These are phyloP conservation scores for Nineta flava DNA, from an alignment of 2,888 invertebrate genomes.

Conservation along the genomic window DNA sequence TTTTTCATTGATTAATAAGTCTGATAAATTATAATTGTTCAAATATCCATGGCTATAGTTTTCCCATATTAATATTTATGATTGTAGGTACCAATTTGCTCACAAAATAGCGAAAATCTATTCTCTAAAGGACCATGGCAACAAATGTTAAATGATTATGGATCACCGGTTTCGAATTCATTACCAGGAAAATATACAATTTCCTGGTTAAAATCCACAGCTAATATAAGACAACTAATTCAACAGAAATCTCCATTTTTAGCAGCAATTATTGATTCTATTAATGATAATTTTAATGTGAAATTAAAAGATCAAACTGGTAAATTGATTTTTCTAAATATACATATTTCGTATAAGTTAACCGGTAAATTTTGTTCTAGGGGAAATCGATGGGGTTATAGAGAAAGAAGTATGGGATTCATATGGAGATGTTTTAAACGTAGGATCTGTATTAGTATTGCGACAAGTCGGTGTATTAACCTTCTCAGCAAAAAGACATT, in stretches of 20 bases:
- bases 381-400: conserved; percentile 20
- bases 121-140: neutral
- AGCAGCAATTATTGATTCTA: conserved; percentile 18
- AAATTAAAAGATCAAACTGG: neutral
- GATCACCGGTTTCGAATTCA: neutral
- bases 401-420: conserved; percentile 20
- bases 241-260: conserved; percentile 22
- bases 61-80: neutral
- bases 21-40: no score
- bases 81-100: neutral
- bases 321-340: neutral
- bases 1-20: neutral
- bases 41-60: no score
- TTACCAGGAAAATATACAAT: conserved; percentile 1
- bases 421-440: conserved; percentile 15
- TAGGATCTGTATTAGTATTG: conserved; percentile 20
- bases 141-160: conserved; percentile 1
- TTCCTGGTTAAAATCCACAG: conserved; percentile 10
- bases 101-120: neutral
- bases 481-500: conserved; percentile 14
- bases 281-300: neutral
- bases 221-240: conserved; percentile 15
- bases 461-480: conserved; percentile 20
- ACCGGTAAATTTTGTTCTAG: conserved; percentile 13
- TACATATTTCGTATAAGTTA: neutral